Conservation (phyloP, 1,140 invertebrate species). For the Mylabris phalerata region DNA sequence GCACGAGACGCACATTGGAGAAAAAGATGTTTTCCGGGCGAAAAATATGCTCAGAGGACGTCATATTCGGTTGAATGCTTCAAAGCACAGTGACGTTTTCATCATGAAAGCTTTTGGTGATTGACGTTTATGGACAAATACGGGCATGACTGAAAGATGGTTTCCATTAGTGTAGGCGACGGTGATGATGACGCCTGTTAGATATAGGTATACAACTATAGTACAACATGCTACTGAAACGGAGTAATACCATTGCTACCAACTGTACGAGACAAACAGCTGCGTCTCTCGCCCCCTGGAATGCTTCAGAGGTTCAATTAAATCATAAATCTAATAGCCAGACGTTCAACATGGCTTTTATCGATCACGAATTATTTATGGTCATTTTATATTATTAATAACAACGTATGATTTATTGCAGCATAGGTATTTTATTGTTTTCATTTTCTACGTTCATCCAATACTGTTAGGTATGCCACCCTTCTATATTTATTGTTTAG, state of each 20-base stretch:
- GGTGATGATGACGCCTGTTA: background rate
- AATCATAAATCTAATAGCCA: constrained; percentile 17
- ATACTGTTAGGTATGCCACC: background rate
- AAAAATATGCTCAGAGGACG: background rate
- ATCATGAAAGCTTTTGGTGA: constrained; percentile 4
- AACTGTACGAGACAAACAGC: no score
- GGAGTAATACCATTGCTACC: background rate
- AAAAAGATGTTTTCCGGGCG: background rate
- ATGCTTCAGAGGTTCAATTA: constrained; percentile 13
- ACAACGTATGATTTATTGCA: constrained; percentile 11
- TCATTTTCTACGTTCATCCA: constrained; percentile 10
- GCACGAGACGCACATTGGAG: background rate
- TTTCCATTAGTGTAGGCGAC: constrained; percentile 6
- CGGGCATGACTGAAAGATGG: background rate
- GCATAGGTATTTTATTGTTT: constrained; percentile 16
- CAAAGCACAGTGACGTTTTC: constrained; percentile 5
- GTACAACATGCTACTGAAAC: background rate
- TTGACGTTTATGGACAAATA: constrained; percentile 16
- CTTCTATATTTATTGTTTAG: no score
- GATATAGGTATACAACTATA: background rate
- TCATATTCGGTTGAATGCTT: constrained; percentile 2
- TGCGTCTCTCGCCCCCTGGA: background rate
- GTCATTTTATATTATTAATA: constrained; percentile 18
- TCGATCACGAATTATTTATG: constrained; percentile 16
- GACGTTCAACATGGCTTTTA: constrained; percentile 14